A percentile compares a stretch with the other conserved stretches of the same genome.
phyloP scores from a whole-genome alignment of 2,797 vertebrate genomes.

The Microchirus variegatus region DNA sequence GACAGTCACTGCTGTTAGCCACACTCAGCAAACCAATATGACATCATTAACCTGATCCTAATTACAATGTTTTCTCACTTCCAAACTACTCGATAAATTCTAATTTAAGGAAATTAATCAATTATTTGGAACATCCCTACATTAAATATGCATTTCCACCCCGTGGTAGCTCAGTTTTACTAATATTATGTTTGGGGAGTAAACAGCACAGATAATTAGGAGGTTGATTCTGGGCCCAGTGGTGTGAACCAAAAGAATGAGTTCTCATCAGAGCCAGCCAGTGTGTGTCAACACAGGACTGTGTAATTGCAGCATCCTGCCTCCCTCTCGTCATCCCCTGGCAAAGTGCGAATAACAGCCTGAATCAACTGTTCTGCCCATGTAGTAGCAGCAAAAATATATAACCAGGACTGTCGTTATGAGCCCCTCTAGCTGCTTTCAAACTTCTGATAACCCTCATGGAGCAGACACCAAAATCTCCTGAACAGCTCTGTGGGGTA shows the following conservation, averaged over 20 bases:
- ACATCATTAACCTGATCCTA: too few relatives aligned
- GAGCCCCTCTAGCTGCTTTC: slow-evolving; percentile 38
- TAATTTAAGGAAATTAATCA: too few relatives aligned
- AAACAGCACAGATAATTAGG: slow-evolving; percentile 18
- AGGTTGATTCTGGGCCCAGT: slow-evolving; percentile 17
- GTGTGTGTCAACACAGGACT: slow-evolving; percentile 62
- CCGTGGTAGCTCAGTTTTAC: background rate
- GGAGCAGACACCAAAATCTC: slow-evolving; percentile 9
- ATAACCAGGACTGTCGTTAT: slow-evolving; percentile 62
- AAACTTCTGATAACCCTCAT: slow-evolving; percentile 22
- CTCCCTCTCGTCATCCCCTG: slow-evolving; percentile 33
- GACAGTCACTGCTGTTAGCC: too few relatives aligned
- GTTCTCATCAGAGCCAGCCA: slow-evolving; percentile 31
- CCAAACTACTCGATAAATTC: too few relatives aligned
- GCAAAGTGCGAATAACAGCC: slow-evolving; percentile 64
- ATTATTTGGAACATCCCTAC: too few relatives aligned
- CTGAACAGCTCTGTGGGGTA: slow-evolving; percentile 12
- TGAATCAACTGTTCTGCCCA: slow-evolving; percentile 68
- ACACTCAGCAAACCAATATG: too few relatives aligned
- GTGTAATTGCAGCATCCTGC: slow-evolving; percentile 59
- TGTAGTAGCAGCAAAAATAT: slow-evolving; percentile 51
- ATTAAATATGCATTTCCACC: too few relatives aligned
- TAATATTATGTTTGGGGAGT: background rate
- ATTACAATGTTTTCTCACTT: too few relatives aligned
- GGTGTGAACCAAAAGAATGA: slow-evolving; percentile 34